These are phyloP conservation scores for Rhyzopertha dominica DNA, from an alignment of 1,140 invertebrate species.

Conservation along the genomic window DNA sequence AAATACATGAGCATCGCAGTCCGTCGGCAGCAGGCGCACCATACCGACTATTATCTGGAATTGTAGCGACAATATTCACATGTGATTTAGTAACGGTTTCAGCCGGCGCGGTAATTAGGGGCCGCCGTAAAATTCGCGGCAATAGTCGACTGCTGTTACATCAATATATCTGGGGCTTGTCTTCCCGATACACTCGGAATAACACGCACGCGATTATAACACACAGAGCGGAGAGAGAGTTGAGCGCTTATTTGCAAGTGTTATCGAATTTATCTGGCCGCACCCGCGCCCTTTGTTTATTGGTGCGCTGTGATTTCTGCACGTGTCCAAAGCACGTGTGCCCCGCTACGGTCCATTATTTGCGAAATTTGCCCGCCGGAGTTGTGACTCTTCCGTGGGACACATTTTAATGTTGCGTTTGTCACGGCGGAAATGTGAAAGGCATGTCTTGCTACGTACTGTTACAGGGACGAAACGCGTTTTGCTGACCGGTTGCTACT, in stretches of 20 bases:
- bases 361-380: too few relatives aligned
- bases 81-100: slow-evolving; percentile 40
- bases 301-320: slow-evolving; percentile 30
- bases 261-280: slow-evolving; percentile 37
- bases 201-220: slow-evolving; percentile 22
- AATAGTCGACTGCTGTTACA: slow-evolving; percentile 34
- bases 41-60: too few relatives aligned
- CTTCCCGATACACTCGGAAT: slow-evolving; percentile 21
- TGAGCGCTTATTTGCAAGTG: slow-evolving; percentile 34
- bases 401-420: too few relatives aligned
- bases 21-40: too few relatives aligned
- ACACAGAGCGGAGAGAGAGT: slow-evolving; percentile 10
- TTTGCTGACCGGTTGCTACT: too few relatives aligned
- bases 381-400: too few relatives aligned
- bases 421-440: too few relatives aligned
- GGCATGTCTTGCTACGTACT: too few relatives aligned
- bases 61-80: slow-evolving; percentile 37
- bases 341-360: slow-evolving; percentile 1
- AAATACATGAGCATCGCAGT: too few relatives aligned
- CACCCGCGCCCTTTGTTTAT: slow-evolving; percentile 34
- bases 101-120: slow-evolving; percentile 35
- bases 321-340: slow-evolving; percentile 31
- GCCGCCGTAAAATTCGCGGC: slow-evolving; percentile 26
- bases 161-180: slow-evolving; percentile 33
- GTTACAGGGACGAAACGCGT: too few relatives aligned